Percentiles rank a stretch among this genome's conserved stretches.
These are phyloP conservation scores for Poeciliopsis paucimaculata DNA, from an alignment of 2,797 vertebrate genomes.

Conservation along the genomic window DNA sequence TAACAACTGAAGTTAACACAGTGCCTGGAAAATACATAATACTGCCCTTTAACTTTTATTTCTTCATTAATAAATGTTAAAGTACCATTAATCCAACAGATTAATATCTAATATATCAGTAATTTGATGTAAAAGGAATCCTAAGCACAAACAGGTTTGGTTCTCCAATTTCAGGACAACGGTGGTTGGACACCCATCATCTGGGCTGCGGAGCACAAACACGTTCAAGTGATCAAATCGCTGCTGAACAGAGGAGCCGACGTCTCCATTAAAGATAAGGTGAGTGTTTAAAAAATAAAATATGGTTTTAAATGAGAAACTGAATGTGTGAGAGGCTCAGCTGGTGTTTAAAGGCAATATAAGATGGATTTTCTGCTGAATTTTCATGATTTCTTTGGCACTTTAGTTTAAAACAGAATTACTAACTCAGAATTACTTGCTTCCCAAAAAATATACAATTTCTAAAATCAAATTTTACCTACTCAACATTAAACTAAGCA, in stretches of 20 bases:
- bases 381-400: background rate
- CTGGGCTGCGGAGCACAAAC: slow-evolving; percentile 94
- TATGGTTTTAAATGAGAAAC: background rate
- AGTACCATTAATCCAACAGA: background rate
- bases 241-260: slow-evolving; percentile 91
- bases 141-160: background rate
- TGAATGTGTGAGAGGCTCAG: background rate
- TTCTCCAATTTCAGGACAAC: slow-evolving; percentile 81
- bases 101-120: background rate
- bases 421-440: background rate
- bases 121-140: background rate
- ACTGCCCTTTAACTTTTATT: background rate
- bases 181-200: slow-evolving; percentile 96
- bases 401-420: background rate
- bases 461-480: too few species aligned
- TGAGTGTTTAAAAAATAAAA: slow-evolving; percentile 48
- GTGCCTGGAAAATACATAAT: too few species aligned
- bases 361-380: background rate
- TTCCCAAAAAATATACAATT: too few species aligned
- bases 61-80: background rate
- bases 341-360: background rate
- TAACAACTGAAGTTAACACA: too few species aligned
- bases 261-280: slow-evolving; percentile 90
- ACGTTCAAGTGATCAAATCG: slow-evolving; percentile 87
- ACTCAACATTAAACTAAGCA: too few species aligned